A percentile compares a stretch with the other conserved stretches of the same genome.
Evolutionary conservation across 2,888 invertebrate genomes (phyloP).

Genomic region (Nasonovia ribisnigri): DNA sequence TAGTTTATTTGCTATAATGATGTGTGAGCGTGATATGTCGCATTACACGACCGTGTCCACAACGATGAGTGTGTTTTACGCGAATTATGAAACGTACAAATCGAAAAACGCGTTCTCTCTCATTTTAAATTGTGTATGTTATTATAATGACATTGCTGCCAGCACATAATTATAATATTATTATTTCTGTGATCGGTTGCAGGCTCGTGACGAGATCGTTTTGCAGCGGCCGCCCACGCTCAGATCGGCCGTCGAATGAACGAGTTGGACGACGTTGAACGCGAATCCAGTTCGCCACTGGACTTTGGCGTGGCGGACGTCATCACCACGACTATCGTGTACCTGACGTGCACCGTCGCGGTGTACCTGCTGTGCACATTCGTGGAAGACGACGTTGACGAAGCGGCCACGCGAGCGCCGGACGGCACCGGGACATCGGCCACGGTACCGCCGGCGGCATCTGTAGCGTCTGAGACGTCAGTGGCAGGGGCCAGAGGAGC

Average conservation of each 20-base stretch:
- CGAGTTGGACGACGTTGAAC: neutral
- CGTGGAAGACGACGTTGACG: neutral
- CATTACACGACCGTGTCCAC: no score
- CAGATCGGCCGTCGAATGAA: constrained; percentile 19
- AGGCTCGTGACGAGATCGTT: neutral
- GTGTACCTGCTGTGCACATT: neutral
- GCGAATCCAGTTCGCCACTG: neutral
- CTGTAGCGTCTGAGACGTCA: neutral
- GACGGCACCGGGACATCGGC: no score
- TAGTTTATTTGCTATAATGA: no score
- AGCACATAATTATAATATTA: neutral
- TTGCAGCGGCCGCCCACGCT: neutral
- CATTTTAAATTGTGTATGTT: neutral
- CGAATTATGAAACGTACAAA: neutral
- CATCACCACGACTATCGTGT: neutral
- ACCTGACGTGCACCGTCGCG: neutral
- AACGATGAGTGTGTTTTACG: neutral
- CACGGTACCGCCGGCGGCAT: neutral
- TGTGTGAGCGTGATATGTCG: no score
- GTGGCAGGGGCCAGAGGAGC: neutral
- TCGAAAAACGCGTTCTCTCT: neutral
- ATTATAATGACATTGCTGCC: neutral
- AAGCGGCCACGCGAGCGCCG: neutral
- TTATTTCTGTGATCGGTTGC: neutral
- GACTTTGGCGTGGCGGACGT: neutral